Percentiles rank a stretch among this genome's conserved stretches.
phyloP scores from a whole-genome alignment of 2,797 vertebrate species.

The Stomatorhinus walkeri region DNA sequence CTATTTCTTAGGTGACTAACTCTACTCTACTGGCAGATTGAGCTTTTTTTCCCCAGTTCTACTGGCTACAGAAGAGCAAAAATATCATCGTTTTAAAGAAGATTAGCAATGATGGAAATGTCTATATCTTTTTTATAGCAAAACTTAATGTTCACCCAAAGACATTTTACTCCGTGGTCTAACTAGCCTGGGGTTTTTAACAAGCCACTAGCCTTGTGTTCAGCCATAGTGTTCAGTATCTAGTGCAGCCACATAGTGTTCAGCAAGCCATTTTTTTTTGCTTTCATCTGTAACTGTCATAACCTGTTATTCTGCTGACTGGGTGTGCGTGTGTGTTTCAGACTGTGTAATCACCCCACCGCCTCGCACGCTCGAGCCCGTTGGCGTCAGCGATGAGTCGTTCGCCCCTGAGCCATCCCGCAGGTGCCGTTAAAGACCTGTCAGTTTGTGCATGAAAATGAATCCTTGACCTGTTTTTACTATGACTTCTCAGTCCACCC shows the following conservation, averaged over 20 bases:
- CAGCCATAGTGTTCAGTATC: neutral
- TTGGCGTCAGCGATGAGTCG: neutral
- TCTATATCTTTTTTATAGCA: neutral
- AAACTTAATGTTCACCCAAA: neutral
- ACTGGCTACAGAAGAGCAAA: neutral
- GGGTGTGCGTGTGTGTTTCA: neutral
- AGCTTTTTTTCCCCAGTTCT: neutral
- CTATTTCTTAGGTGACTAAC: conserved; percentile 55
- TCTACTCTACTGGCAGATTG: neutral
- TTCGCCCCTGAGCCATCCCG: conserved; percentile 39
- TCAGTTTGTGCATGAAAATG: neutral
- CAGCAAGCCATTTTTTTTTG: neutral
- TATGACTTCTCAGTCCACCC: neutral
- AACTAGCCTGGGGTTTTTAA: neutral
- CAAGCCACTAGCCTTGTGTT: neutral
- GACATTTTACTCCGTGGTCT: neutral
- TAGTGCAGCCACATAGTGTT: neutral
- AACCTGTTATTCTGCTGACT: neutral
- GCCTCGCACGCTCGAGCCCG: conserved; percentile 14
- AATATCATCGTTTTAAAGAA: neutral
- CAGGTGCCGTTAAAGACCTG: conserved; percentile 36
- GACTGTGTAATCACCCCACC: conserved; percentile 42
- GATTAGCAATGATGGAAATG: neutral
- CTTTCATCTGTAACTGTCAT: neutral
- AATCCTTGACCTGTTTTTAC: neutral